phyloP scores from a whole-genome alignment of 2,797 vertebrate genomes.

The Sebastes trivittatus region DNA sequence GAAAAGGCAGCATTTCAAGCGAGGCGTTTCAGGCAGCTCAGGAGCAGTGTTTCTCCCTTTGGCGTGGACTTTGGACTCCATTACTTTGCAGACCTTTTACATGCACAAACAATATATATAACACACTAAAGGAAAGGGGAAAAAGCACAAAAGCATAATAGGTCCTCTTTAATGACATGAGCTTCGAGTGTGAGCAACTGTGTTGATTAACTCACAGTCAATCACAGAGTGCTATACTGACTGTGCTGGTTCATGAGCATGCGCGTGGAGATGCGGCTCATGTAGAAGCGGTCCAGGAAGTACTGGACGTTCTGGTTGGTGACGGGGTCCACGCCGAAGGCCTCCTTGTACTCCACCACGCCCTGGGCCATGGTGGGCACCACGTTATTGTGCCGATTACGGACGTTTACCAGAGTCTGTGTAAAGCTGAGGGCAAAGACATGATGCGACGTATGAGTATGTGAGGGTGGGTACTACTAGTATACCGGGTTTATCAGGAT shows the following conservation, averaged over 20 bases:
- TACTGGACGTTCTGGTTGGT: slow-evolving; percentile 98
- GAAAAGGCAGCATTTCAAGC: no score
- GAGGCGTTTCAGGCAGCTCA: no score
- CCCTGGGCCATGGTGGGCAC: slow-evolving; percentile 98
- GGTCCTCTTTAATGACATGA: not conserved
- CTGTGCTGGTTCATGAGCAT: slow-evolving; percentile 99
- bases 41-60: no score
- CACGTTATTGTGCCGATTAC: slow-evolving; percentile 95
- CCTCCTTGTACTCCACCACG: slow-evolving; percentile 94
- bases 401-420: slow-evolving; percentile 89
- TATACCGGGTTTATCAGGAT: no score
- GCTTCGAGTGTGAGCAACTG: slow-evolving; percentile 31
- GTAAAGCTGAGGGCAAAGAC: slow-evolving; percentile 85
- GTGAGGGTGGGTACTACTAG: not conserved
- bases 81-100: no score
- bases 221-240: slow-evolving; percentile 82
- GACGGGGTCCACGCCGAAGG: slow-evolving; percentile 90
- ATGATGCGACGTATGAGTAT: not conserved
- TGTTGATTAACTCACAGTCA: slow-evolving; percentile 69
- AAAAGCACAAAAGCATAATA: no score
- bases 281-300: slow-evolving; percentile 98
- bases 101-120: no score
- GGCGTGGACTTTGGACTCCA: no score
- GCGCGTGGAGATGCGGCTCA: slow-evolving; percentile 97
- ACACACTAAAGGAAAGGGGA: no score